Base-by-base conservation (phyloP, 2,888 invertebrate genomes). In the Drosophila gaucha region DNA sequence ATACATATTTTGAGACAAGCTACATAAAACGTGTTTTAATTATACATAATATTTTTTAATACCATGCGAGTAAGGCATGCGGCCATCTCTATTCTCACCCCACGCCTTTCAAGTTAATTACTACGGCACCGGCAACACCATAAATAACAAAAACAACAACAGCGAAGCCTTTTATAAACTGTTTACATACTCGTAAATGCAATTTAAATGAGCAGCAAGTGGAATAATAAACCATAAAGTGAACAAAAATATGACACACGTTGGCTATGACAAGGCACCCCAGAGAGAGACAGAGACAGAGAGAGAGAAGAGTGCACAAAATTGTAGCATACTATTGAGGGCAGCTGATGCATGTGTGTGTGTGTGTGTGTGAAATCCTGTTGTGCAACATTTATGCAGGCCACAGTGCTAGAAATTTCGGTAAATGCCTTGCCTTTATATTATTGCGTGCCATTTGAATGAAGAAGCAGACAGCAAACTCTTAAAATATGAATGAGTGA, bases 141-240 rank as follows among this genome's bases (percentile, higher is more conserved):
- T 24, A 20, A 49, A 49, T 35, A 38, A 36, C 14, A 20, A 16
- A 36, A 44, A 28, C 28, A 39, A 8, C 41, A 50, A 30, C 39
- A 49, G 46, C 14, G 28, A 51, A 38, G 2, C 52, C 43, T 46
- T 70, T 57, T 22, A 50, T 49, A 55, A 50, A 67, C 52, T 59
- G 54, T 62, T 43, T 51, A 59, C 49, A 35, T 24, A 30, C 38
- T 44, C 43, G 43, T 36, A 69, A 80, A 80, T 80, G 71, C 56
- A 74, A 86, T 83, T 84, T 65, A 86, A 80, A 73, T 80, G 75
- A 73, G 78, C 73, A 80, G 66, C 78, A 83, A 70, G 67, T 68
- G 67, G 62, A 77, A 86, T 75, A 82, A 78, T 78, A 79, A 69
- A 75, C 63, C 68, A 69, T 55, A 52, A 75, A 77, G 67, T 63